Base-by-base conservation (phyloP, 2,113 vertebrate genomes). In the Lampris incognitus region DNA sequence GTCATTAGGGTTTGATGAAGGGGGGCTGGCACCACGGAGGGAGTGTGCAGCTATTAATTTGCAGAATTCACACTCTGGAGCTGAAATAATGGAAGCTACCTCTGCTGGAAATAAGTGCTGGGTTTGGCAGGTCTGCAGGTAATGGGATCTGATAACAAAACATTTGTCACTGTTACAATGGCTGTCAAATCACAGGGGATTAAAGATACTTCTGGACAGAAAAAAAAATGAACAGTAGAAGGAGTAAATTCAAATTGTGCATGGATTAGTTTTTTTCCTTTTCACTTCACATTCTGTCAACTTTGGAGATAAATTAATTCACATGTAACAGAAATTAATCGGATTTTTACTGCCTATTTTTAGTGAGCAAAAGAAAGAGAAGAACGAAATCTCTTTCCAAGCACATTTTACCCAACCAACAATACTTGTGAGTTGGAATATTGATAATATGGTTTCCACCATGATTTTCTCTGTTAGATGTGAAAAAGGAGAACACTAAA, bases 1-100 rank as follows among this genome's bases (percentile, higher is more conserved):
- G 81, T 83, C 83, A 87, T 81, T 84, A 82, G 72, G 69, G 4
- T 85, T 83, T 87, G 83, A 92, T 87, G 64, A 80, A 84, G 66
- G 81, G 24, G 66, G 68, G 60, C 68, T 77, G 79, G 79, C 55
- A 39, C 71, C 83, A 71, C 13, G 42, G 56, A 74, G 68, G 75
- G 64, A 69, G 66, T 4, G 24, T 63, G 67, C 42, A 80, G 76
- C 86, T 74, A 70, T 85, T 83, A 48, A 88, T 89, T 88, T 88
- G 55, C 57, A 58, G 62, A 81, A 87, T 73, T 78, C 74, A 76
- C 60, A 39, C 56, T 73, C 59, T 57, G 67, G 48, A 64, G 54
- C 70, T 74, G 64, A 24, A 0, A 58, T 64, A 57, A 69, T 13
- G 46, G 1, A 52, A 9, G 13, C 9, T 9, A 9, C 38, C 36